A percentile compares a stretch with the other conserved stretches of the same genome.
phyloP scores from a whole-genome alignment of 37 sponge, comb jelly and placozoan species.

The Axinella damicornis region DNA sequence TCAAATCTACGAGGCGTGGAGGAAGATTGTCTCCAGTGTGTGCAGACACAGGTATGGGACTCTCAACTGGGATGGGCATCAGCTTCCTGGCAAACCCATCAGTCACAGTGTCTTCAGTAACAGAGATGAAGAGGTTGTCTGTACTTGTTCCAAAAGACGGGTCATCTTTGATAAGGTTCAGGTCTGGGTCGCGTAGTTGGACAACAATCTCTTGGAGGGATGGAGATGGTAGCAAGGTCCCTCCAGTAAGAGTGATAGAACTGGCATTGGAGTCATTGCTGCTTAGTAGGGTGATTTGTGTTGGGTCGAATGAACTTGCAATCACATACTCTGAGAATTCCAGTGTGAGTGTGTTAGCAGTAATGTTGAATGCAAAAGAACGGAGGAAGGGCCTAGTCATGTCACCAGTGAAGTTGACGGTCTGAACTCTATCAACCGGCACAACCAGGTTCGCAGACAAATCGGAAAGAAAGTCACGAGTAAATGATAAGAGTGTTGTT shows the following conservation, averaged over 20 bases:
- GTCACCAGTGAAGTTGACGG: conserved; percentile 60
- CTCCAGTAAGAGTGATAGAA: conserved; percentile 52
- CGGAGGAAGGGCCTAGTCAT: conserved; percentile 60
- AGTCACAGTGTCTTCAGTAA: conserved; percentile 59
- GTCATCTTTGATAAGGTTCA: conserved; percentile 69
- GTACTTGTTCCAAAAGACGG: conserved; percentile 54
- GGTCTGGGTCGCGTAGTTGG: conserved; percentile 55
- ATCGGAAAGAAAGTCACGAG: conserved; percentile 55
- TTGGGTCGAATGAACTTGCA: conserved; percentile 48
- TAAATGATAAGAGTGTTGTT: conserved; percentile 56
- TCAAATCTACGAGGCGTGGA: conserved; percentile 60
- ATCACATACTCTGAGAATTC: conserved; percentile 86
- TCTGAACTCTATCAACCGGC: conserved; percentile 33
- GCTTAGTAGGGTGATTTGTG: conserved; percentile 65
- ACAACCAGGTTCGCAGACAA: conserved; percentile 17
- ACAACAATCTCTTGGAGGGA: conserved; percentile 56
- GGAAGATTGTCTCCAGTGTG: conserved; percentile 67
- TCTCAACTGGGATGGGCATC: conserved; percentile 53
- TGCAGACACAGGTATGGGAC: conserved; percentile 42
- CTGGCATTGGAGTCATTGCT: not conserved
- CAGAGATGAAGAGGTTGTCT: conserved; percentile 71
- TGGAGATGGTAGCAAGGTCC: conserved; percentile 45
- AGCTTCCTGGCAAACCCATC: conserved; percentile 67
- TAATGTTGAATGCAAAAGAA: conserved; percentile 67
- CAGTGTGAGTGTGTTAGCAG: conserved; percentile 66